Conservation (phyloP, 2,113 vertebrate genomes). For the Pterocles burchelli region DNA sequence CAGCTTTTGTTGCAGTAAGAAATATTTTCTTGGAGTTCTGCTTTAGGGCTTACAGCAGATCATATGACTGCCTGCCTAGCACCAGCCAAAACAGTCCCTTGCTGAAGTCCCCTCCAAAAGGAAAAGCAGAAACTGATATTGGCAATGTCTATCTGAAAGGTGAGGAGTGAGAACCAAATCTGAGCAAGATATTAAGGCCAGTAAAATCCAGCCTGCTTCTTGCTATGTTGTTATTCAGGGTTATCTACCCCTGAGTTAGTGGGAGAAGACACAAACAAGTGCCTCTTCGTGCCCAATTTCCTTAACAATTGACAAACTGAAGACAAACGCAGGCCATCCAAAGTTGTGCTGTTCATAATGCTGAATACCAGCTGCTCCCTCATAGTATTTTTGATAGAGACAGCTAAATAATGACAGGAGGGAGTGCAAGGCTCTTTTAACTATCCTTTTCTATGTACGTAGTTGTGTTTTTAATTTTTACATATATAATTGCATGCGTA, state of each 20-base stretch:
- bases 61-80: not conserved
- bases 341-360: not conserved
- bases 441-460: not conserved
- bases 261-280: not conserved
- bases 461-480: not conserved
- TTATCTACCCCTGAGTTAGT: not conserved
- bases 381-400: not conserved
- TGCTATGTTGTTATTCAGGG: not conserved
- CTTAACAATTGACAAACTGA: not conserved
- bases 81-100: not conserved
- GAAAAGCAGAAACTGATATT: not conserved
- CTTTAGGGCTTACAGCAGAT: not conserved
- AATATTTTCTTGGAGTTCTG: not conserved
- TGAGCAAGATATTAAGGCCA: not conserved
- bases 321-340: not conserved
- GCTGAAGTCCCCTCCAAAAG: not conserved
- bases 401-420: not conserved
- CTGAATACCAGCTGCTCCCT: not conserved
- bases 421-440: not conserved
- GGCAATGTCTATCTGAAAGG: not conserved
- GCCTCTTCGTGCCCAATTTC: not conserved
- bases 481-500: not conserved
- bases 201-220: not conserved
- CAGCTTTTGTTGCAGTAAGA: not conserved
- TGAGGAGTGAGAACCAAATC: not conserved